Evolutionary conservation across 1,140 invertebrate genomes (phyloP), one percentile per base, ranked within the genome.

Genomic region (Drosophila kohkoa): DNA sequence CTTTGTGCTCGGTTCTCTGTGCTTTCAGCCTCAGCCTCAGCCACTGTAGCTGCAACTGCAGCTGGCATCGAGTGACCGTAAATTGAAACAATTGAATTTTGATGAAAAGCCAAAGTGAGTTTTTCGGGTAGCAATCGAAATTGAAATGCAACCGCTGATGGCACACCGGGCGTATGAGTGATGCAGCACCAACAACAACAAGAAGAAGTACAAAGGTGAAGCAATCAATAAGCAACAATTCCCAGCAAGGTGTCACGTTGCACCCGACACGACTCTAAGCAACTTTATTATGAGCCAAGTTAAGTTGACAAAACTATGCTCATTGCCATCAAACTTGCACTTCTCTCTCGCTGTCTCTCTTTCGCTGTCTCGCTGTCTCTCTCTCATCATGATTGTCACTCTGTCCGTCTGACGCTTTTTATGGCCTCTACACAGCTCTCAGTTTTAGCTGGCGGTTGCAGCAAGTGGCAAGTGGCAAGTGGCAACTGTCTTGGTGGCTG

Each of bases 1-100:
- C 25, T 35, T 45, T 11, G 43, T 30, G 55, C 16, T 38, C 20
- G 20, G 20, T 25, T 25, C 20, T 43, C 58, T 38, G n/a, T 32
- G 41, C 55, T 66, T 32, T 32, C 30, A 32, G 46, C 15, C 43
- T n/a, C 43, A 3, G 11, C 7, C n/a, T n/a, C 43, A 4, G n/a
- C 7, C n/a, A 51, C 8, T 45, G 8, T 35, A 43, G 45, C 35
- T 59, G 51, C 62, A 51, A 68, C 62, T 58, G 60, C 65, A 68
- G 66, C 16, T 88, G 83, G 74, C 83, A 59, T 83, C 80, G 64
- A 88, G 83, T 71, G 58, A 20, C 32, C 52, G 65, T 62, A 83
- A 83, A 73, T 76, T 64, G 79, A 77, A 79, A 87, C 82, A 87
- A 87, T 87, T 87, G 82, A 79, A 87, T 87, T 87, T 83, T 87